Conservation (phyloP, 2,797 vertebrate species). For the Ctenopoma multispine region DNA sequence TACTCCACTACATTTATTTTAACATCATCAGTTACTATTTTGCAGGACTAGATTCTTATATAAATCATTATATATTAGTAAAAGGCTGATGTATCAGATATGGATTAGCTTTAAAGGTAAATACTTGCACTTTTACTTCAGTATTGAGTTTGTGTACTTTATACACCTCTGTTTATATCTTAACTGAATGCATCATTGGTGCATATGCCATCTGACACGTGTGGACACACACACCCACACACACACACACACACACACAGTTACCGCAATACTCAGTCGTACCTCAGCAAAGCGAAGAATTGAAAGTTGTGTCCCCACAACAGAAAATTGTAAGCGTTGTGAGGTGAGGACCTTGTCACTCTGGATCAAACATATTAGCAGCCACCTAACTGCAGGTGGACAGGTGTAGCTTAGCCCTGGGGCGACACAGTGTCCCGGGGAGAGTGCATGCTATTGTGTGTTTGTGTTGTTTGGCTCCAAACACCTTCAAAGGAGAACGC, state of each 20-base stretch:
- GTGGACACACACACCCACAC: slow-evolving; percentile 5
- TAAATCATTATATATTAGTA: no score
- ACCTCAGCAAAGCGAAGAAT: slow-evolving; percentile 34
- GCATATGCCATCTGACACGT: neutral
- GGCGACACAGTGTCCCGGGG: slow-evolving; percentile 56
- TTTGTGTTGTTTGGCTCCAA: slow-evolving; percentile 46
- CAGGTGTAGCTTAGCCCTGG: slow-evolving; percentile 67
- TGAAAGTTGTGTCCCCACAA: slow-evolving; percentile 45
- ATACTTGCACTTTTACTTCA: no score
- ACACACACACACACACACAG: neutral
- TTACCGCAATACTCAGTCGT: slow-evolving; percentile 24
- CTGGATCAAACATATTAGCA: slow-evolving; percentile 71
- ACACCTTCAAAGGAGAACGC: slow-evolving; percentile 63
- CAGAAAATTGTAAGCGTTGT: slow-evolving; percentile 55
- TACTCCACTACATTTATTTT: no score
- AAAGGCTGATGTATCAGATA: no score
- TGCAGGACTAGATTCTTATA: no score
- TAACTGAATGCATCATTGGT: slow-evolving; percentile 14
- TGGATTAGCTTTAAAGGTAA: no score
- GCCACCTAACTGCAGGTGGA: slow-evolving; percentile 64
- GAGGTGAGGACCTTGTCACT: slow-evolving; percentile 73
- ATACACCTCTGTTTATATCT: no score
- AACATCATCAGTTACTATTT: no score
- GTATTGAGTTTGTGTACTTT: no score
- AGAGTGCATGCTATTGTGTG: slow-evolving; percentile 42